Base-by-base conservation (phyloP, 2,888 invertebrate genomes). In the Mythimna ferrago region DNA sequence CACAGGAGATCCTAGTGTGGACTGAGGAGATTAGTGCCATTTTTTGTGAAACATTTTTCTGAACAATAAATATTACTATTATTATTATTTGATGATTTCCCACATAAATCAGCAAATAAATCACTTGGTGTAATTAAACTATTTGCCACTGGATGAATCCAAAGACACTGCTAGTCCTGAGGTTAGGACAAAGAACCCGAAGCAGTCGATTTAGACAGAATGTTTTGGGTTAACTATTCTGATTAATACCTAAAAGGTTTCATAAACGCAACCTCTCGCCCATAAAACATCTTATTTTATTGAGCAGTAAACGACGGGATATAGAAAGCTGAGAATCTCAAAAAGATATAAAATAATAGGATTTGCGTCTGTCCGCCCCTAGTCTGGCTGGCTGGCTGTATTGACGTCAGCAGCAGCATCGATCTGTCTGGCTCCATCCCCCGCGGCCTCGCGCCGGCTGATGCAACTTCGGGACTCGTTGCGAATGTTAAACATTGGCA, bases 401-500 rank as follows among this genome's bases (percentile, higher is more conserved):
- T 66, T 95, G 95, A 95, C 95, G 96, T 95, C 93, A 94, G 81
- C 71, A 79, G 73, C 83, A 84, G 81, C 89, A 96, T 96, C 92
- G 96, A 96, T 95, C 94, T 87, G 95, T 94, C 95, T 95, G 91
- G 85, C 80, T 89, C 89, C 89, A 72, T 79, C 81, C 85, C 87
- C 86, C 85, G 78, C 84, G 78, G 78, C 78, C 87, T 82, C 86
- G 79, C 84, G 78, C 63, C 60, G 92, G 93, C 94, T 95, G 93
- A 95, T 96, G 96, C 94, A 96, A 96, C 88, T 88, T 74, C 63
- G 70, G 65, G 72, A 71, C 69, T 32, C 72, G 72, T 88, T 89
- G 86, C 44, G 71, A 35, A 58, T 58, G 9, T 35, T 58, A 9
- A n/a, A 26, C n/a, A 10, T 7, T 21, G 21, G 26, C 11, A 21